phyloP scores from a whole-genome alignment of 2,888 invertebrate genomes.

The Amblyteles armatorius region DNA sequence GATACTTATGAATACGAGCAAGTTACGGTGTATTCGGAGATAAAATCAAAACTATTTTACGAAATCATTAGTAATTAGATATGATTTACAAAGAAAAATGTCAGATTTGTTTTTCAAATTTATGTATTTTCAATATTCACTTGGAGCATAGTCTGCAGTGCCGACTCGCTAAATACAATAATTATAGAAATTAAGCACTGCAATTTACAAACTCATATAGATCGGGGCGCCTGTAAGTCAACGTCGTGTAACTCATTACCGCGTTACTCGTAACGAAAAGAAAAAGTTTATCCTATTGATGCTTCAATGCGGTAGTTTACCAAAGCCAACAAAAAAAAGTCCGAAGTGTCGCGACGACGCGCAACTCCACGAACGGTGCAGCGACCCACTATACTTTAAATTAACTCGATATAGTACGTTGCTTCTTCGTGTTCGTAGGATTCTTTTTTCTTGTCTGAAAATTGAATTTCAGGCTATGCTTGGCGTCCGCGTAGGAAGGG shows the following conservation, averaged over 20 bases:
- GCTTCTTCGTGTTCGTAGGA: constrained; percentile 6
- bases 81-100: constrained; percentile 5
- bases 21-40: neutral
- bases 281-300: constrained; percentile 32
- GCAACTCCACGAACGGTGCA: constrained; percentile 26
- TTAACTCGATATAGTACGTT: constrained; percentile 15
- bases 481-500: constrained; percentile 18
- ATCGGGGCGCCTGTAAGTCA: constrained; percentile 25
- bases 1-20: neutral
- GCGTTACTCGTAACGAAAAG: constrained; percentile 1
- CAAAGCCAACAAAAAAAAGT: constrained; percentile 26
- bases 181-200: constrained; percentile 66
- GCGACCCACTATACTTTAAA: constrained; percentile 20
- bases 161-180: constrained; percentile 59
- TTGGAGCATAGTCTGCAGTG: constrained; percentile 55
- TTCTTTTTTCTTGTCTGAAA: constrained; percentile 37
- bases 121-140: constrained; percentile 61
- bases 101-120: constrained; percentile 53
- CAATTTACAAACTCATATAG: constrained; percentile 67
- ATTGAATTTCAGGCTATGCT: constrained; percentile 16
- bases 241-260: constrained; percentile 13
- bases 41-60: neutral
- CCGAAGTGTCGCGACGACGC: neutral
- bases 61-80: neutral
- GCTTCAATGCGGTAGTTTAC: neutral